Evolutionary conservation across 2,888 invertebrate species (phyloP).

Genomic region (Drosophila prolongata): DNA sequence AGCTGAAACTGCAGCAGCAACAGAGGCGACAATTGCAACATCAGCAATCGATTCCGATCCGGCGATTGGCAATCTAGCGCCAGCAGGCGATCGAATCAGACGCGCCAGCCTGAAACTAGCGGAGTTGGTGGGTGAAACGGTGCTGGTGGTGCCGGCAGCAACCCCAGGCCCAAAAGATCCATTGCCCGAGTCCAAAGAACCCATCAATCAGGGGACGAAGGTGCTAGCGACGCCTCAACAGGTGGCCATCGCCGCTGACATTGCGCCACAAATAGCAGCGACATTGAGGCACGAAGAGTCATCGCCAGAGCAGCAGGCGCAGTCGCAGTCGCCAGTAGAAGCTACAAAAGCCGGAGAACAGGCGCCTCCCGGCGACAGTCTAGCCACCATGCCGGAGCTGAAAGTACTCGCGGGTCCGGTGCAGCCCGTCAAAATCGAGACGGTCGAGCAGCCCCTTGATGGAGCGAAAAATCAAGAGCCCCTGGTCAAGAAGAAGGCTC

Average conservation of each 20-base stretch:
- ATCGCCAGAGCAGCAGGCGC: constrained; percentile 51
- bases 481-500: constrained; percentile 63
- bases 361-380: constrained; percentile 57
- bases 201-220: constrained; percentile 61
- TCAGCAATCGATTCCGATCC: constrained; percentile 51
- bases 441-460: constrained; percentile 67
- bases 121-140: constrained; percentile 71
- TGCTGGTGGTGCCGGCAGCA: constrained; percentile 61
- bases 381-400: constrained; percentile 78
- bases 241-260: constrained; percentile 49
- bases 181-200: constrained; percentile 64
- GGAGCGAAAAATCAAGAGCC: constrained; percentile 45
- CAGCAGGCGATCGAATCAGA: constrained; percentile 68
- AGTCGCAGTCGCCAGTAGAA: constrained; percentile 26
- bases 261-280: constrained; percentile 75
- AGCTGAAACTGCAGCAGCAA: constrained; percentile 28
- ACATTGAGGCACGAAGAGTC: constrained; percentile 73
- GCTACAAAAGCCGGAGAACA: constrained; percentile 71
- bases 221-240: constrained; percentile 54
- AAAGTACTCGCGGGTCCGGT: constrained; percentile 77
- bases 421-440: constrained; percentile 75
- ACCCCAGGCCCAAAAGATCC: constrained; percentile 22
- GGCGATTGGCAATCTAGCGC: constrained; percentile 65
- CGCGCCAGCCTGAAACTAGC: constrained; percentile 62
- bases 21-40: constrained; percentile 42